These are phyloP conservation scores for Odontomachus brunneus DNA, from an alignment of 1,140 invertebrate genomes.

Conservation along the genomic window DNA sequence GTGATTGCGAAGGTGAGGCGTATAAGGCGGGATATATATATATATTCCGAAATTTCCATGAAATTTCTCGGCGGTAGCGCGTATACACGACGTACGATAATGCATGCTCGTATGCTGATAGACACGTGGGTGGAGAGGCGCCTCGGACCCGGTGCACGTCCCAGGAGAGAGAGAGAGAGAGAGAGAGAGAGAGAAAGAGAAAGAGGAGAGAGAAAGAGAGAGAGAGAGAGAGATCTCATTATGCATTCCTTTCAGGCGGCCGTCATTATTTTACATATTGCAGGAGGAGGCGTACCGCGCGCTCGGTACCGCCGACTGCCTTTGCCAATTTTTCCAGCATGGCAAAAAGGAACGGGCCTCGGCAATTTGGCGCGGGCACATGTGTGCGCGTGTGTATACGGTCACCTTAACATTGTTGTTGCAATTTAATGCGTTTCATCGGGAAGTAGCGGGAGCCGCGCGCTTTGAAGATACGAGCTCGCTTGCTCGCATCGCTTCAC, in stretches of 20 bases:
- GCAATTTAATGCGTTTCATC: constrained; percentile 65
- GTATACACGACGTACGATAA: constrained; percentile 67
- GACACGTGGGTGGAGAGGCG: constrained; percentile 72
- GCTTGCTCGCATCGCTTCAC: background rate
- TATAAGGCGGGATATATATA: constrained; percentile 41
- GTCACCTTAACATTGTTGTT: constrained; percentile 61
- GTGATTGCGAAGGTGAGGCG: constrained; percentile 31
- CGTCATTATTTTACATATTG: constrained; percentile 78
- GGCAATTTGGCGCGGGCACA: constrained; percentile 68
- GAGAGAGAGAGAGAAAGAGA: constrained; percentile 63
- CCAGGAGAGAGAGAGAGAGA: constrained; percentile 58
- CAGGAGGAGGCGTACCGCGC: constrained; percentile 73
- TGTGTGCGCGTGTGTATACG: constrained; percentile 44
- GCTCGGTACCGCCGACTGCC: constrained; percentile 66
- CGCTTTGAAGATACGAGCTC: constrained; percentile 40
- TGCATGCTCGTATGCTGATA: constrained; percentile 74
- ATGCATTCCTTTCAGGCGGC: constrained; percentile 78
- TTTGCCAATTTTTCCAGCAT: constrained; percentile 75
- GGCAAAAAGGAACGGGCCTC: constrained; percentile 73
- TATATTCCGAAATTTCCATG: constrained; percentile 71
- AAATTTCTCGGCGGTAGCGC: constrained; percentile 71
- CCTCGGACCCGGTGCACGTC: constrained; percentile 71
- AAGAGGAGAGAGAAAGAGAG: constrained; percentile 62
- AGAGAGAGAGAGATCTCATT: constrained; percentile 73
- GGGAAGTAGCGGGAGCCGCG: constrained; percentile 18